phyloP scores from a whole-genome alignment of 2,797 vertebrate genomes.

The Megalops cyprinoides region DNA sequence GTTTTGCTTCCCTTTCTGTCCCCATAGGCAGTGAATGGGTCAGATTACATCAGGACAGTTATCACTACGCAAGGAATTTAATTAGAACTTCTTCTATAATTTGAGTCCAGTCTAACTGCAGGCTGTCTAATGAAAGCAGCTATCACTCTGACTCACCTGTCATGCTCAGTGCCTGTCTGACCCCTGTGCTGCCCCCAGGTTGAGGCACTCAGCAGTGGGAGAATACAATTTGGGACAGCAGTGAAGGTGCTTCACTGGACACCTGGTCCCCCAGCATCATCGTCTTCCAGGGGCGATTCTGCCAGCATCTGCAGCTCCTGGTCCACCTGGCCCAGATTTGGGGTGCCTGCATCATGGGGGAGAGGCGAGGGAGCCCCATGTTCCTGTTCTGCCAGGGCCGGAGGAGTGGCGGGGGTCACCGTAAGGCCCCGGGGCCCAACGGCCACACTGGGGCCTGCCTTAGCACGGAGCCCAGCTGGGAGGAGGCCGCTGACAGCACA shows the following conservation, averaged over 20 bases:
- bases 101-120: too few species aligned
- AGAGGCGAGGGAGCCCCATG: slow-evolving; percentile 61
- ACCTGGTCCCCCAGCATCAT: neutral
- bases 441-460: slow-evolving; percentile 59
- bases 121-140: too few species aligned
- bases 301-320: neutral
- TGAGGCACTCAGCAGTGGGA: neutral
- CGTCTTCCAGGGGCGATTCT: neutral
- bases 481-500: slow-evolving; percentile 49
- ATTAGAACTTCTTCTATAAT: too few species aligned
- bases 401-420: slow-evolving; percentile 57
- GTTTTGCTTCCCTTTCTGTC: neutral
- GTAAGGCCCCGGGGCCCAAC: slow-evolving; percentile 59
- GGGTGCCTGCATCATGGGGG: slow-evolving; percentile 53
- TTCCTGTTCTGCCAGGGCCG: slow-evolving; percentile 63
- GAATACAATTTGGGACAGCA: neutral
- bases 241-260: neutral
- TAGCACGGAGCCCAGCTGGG: slow-evolving; percentile 41
- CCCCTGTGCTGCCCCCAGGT: neutral
- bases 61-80: neutral
- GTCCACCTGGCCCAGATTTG: neutral
- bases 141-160: too few species aligned
- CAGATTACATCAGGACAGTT: neutral
- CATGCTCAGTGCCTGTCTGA: neutral
- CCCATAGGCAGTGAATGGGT: neutral